phyloP scores from a whole-genome alignment of 2,797 vertebrate species.

The Anolis apletophallus region DNA sequence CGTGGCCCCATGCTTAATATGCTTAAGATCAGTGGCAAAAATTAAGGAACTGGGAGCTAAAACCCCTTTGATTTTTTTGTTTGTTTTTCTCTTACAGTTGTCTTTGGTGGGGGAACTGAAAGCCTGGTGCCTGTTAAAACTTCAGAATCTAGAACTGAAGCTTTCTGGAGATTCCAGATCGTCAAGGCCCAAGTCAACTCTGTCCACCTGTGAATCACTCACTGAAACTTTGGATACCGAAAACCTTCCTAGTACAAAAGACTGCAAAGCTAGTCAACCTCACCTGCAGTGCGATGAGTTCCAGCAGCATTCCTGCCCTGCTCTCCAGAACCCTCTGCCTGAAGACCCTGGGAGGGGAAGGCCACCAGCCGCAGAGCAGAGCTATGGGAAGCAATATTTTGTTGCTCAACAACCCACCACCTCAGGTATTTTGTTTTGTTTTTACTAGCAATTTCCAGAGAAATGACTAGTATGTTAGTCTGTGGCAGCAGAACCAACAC shows the following conservation, averaged over 20 bases:
- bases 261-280: constrained; percentile 47
- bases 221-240: constrained; percentile 70
- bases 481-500: not conserved
- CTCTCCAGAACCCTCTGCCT: constrained; percentile 62
- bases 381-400: constrained; percentile 70
- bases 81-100: constrained; percentile 76
- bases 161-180: constrained; percentile 83
- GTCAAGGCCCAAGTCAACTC: constrained; percentile 77
- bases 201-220: constrained; percentile 80
- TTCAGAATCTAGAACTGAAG: constrained; percentile 90
- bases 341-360: constrained; percentile 62
- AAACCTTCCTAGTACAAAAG: constrained; percentile 59
- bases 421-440: constrained; percentile 26
- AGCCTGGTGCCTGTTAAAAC: constrained; percentile 94
- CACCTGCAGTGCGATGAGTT: constrained; percentile 62
- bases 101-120: constrained; percentile 92
- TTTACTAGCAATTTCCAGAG: not conserved
- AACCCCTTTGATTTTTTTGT: not conserved
- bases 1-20: not conserved
- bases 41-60: not conserved
- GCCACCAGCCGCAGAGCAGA: constrained; percentile 67
- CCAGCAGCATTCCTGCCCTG: constrained; percentile 65
- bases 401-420: constrained; percentile 50
- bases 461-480: not conserved
- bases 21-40: not conserved